Evolutionary conservation across 2,113 vertebrate genomes (phyloP), one percentile per base, ranked within the genome.

Genomic region (Tichodroma muraria): DNA sequence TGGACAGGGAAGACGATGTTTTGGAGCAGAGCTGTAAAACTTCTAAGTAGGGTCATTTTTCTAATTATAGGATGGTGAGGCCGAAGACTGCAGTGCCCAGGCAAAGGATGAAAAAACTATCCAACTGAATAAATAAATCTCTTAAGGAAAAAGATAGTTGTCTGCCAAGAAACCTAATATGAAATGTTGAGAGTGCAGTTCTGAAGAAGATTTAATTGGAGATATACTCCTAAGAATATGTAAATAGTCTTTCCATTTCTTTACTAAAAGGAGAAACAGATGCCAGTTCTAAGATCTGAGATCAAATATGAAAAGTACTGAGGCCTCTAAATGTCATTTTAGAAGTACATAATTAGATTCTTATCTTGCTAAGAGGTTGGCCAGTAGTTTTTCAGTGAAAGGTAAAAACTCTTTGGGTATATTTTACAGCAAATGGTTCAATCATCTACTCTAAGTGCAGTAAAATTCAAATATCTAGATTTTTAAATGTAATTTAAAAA

Each of bases 231-330:
- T 94, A 97, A 95, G 97, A 97, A 97, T 98, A 98, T 96, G 97
- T 98, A 98, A 98, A 98, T 98, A 97, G 96, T 97, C 96, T 95
- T 97, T 97, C 81, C 72, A 86, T 97, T 97, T 95, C 97, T 98
- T 86, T 94, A 96, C 95, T 97, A 84, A 97, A 98, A 98, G 95
- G 97, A 98, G 97, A 98, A 98, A 97, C 98, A 98, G 97, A 98
- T 97, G 98, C 97, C 96, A 96, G 77, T 63, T 79, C 88, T 93
- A 93, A 87, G 88, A 96, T 93, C 81, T 47, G 91, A 96, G 90
- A 97, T 97, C 96, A 97, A 97, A 95, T 97, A 95, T 95, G 96
- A 97, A 97, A 97, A 97, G 95, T 81, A 89, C 92, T 79, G 92
- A 92, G 96, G 87, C 85, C 76, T 85, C 40, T 84, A 97, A 97